These are phyloP conservation scores for Beaufortia kweichowensis DNA, from an alignment of 2,113 vertebrate species.

Conservation along the genomic window DNA sequence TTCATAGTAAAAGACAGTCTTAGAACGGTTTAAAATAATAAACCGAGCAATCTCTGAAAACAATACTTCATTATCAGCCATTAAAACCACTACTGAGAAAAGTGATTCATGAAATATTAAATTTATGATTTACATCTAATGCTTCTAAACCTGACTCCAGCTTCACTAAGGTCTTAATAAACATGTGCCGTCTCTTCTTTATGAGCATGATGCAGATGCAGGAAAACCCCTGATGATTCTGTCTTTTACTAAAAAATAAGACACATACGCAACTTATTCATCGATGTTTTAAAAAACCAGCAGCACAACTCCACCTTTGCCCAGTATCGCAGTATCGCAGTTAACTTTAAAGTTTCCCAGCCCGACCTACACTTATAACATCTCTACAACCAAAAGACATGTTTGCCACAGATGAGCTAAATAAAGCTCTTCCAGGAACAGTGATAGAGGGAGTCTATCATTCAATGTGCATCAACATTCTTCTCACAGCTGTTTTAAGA, in stretches of 20 bases:
- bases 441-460: background rate
- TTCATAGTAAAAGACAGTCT: background rate
- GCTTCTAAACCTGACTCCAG: background rate
- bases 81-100: background rate
- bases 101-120: background rate
- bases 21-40: no score
- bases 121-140: background rate
- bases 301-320: no score
- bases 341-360: background rate
- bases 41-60: no score
- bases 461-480: slow-evolving; percentile 31
- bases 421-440: slow-evolving; percentile 19
- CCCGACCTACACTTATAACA: background rate
- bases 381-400: slow-evolving; percentile 10
- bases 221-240: background rate
- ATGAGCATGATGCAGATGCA: background rate
- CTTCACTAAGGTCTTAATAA: background rate
- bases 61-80: background rate
- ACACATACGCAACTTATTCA: no score
- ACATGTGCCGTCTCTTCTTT: background rate
- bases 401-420: slow-evolving; percentile 26
- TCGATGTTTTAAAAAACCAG: no score
- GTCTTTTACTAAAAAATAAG: background rate
- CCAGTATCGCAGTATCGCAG: background rate
- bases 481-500: slow-evolving; percentile 36